phyloP scores from a whole-genome alignment of 2,888 invertebrate species.

The Sarcophaga caerulescens region DNA sequence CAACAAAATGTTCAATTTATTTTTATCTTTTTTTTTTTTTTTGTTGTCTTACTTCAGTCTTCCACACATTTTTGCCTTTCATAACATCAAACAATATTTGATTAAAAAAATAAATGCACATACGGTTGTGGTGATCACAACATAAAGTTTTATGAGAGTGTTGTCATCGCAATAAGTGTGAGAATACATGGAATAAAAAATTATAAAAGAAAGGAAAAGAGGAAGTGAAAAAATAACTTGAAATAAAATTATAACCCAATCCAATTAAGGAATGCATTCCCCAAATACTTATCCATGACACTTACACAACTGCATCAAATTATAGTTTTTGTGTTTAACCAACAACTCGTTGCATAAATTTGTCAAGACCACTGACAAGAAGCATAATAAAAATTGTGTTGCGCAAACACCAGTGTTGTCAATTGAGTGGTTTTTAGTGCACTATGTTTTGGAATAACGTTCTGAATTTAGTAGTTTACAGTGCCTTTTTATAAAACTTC shows the following conservation, averaged over 20 bases:
- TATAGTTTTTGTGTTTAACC: neutral
- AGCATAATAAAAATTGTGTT: neutral
- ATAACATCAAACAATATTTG: constrained; percentile 42
- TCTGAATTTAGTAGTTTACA: neutral
- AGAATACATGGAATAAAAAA: neutral
- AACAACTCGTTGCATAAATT: constrained; percentile 5
- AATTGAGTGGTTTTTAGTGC: too few relatives aligned
- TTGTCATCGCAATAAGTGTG: constrained; percentile 41
- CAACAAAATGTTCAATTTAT: neutral
- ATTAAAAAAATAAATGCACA: constrained; percentile 43
- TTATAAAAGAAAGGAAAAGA: neutral
- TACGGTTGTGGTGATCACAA: constrained; percentile 35
- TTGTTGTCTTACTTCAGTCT: neutral
- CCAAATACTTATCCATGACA: neutral
- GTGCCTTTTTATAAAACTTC: neutral
- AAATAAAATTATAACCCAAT: constrained; percentile 25
- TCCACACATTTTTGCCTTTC: neutral
- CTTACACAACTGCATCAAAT: neutral
- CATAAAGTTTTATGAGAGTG: constrained; percentile 13
- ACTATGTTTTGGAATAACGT: neutral
- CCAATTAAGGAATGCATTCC: constrained; percentile 43
- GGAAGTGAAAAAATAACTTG: neutral
- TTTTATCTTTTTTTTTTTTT: neutral
- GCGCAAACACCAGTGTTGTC: neutral
- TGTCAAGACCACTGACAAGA: neutral